A percentile compares a stretch with the other conserved stretches of the same genome.
phyloP scores from a whole-genome alignment of 2,888 invertebrate species.

The Brassicogethes aeneus region DNA sequence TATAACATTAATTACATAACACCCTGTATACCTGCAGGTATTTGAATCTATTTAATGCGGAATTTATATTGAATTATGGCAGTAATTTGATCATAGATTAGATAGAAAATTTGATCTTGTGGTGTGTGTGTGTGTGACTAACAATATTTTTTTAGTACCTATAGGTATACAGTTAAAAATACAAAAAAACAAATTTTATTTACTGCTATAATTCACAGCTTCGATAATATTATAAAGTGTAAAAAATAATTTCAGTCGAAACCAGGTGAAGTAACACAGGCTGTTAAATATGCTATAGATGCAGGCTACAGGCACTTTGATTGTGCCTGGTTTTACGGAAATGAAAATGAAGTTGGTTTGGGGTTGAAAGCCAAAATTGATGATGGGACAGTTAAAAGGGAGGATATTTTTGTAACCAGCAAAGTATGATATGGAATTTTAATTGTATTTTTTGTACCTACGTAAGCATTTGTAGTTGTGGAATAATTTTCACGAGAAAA shows the following conservation, averaged over 20 bases:
- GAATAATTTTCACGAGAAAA: conserved; percentile 53
- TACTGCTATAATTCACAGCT: too few species aligned
- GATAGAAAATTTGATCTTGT: too few species aligned
- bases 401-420: conserved; percentile 58
- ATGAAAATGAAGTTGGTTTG: conserved; percentile 48
- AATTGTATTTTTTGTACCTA: conserved; percentile 1
- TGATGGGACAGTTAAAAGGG: conserved; percentile 54
- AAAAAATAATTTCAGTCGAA: conserved; percentile 20
- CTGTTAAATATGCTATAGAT: conserved; percentile 49
- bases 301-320: conserved; percentile 58
- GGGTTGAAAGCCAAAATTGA: conserved; percentile 48
- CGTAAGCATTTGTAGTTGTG: conserved; percentile 40
- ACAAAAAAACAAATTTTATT: too few species aligned
- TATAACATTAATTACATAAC: too few species aligned
- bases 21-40: too few species aligned
- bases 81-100: too few species aligned
- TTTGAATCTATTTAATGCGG: too few species aligned
- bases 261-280: conserved; percentile 35
- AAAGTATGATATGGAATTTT: conserved; percentile 40
- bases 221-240: too few species aligned
- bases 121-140: too few species aligned
- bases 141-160: too few species aligned
- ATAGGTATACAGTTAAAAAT: too few species aligned
- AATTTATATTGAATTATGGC: too few species aligned
- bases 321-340: conserved; percentile 53